A percentile compares a stretch with the other conserved stretches of the same genome.
phyloP scores from a whole-genome alignment of 2,113 vertebrate species.

The Cyprinus carpio region DNA sequence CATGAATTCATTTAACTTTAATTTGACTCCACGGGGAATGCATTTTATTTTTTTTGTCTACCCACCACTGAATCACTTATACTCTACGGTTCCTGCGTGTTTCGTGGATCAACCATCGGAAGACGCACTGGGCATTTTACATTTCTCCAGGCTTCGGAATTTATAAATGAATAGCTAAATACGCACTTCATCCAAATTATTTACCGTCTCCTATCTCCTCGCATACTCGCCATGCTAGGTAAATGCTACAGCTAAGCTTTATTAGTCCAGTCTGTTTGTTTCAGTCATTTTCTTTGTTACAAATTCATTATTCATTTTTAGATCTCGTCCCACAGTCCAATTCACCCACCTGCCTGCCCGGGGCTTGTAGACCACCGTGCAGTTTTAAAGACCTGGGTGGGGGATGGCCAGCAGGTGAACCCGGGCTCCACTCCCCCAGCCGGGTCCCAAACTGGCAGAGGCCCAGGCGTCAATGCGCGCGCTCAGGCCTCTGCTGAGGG shows the following conservation, averaged over 20 bases:
- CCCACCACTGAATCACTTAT: background rate
- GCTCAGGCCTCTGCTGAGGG: conserved; percentile 92
- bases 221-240: too few relatives aligned
- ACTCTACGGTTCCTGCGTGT: background rate
- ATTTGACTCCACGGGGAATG: background rate
- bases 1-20: background rate
- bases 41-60: background rate
- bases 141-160: background rate
- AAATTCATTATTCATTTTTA: too few relatives aligned
- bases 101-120: too few relatives aligned
- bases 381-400: conserved; percentile 98
- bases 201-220: too few relatives aligned
- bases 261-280: too few relatives aligned
- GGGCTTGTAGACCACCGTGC: too few relatives aligned
- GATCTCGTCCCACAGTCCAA: conserved; percentile 77
- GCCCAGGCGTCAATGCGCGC: too few relatives aligned
- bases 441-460: conserved; percentile 86
- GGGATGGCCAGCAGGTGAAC: conserved; percentile 83
- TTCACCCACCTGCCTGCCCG: conserved; percentile 98
- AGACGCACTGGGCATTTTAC: too few relatives aligned
- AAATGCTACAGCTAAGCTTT: too few relatives aligned
- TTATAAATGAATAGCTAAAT: too few relatives aligned
- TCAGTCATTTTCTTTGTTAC: too few relatives aligned
- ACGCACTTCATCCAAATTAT: too few relatives aligned
- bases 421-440: conserved; percentile 88